phyloP scores from a whole-genome alignment of 2,888 invertebrate species.

The Hypercompe scribonia region DNA sequence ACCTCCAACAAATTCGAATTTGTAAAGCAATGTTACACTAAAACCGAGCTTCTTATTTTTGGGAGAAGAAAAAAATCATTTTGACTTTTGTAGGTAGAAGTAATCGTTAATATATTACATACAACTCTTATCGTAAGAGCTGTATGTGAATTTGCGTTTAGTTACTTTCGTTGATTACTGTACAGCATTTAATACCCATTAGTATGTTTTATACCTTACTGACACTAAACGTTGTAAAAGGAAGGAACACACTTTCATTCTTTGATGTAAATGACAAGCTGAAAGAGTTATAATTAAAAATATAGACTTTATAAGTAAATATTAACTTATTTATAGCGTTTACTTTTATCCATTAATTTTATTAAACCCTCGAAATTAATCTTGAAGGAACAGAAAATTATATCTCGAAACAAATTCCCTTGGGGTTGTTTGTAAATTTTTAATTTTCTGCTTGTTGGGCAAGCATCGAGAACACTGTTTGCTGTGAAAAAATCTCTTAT shows the following conservation, averaged over 20 bases:
- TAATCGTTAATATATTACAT: not conserved
- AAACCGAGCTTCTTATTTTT: not conserved
- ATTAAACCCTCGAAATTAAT: conserved; percentile 64
- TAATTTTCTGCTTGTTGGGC: conserved; percentile 79
- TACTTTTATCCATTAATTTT: conserved; percentile 61
- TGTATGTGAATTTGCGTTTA: not conserved
- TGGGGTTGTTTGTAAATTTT: conserved; percentile 70
- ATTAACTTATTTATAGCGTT: conserved; percentile 55
- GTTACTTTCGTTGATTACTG: not conserved
- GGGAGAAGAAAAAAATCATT: not conserved
- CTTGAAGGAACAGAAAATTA: conserved; percentile 62
- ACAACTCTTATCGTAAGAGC: not conserved
- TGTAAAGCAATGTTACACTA: conserved; percentile 2
- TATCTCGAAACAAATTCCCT: conserved; percentile 66
- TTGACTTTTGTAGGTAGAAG: not conserved
- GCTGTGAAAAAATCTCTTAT: conserved; percentile 67
- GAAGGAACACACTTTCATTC: not conserved
- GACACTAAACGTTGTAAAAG: not conserved
- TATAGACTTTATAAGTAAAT: conserved; percentile 32
- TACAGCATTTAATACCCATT: not conserved
- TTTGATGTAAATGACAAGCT: not conserved
- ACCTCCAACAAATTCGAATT: not conserved
- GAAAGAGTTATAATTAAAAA: conserved; percentile 33
- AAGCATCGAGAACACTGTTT: conserved; percentile 73
- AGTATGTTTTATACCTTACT: not conserved